These are phyloP conservation scores for Tethya wilhelma DNA, from an alignment of 37 sponge, comb jelly and placozoan species.

Conservation along the genomic window DNA sequence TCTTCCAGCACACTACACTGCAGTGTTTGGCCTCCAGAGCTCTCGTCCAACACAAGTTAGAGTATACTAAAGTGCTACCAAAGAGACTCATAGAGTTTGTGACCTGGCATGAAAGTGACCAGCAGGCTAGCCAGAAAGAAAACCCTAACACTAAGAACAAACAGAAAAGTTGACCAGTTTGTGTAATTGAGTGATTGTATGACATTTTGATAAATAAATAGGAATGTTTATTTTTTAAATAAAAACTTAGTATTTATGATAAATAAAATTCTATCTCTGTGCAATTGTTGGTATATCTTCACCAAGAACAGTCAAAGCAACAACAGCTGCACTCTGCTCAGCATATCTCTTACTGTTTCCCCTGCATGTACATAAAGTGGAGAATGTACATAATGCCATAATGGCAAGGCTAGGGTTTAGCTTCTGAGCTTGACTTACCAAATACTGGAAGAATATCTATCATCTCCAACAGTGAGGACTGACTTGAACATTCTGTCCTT, in stretches of 20 bases:
- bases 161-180: too few species aligned
- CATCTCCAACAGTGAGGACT: slow-evolving; percentile 43
- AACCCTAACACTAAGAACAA: neutral
- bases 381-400: too few species aligned
- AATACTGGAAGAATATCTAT: slow-evolving; percentile 72
- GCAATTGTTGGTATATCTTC: too few species aligned
- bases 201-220: too few species aligned
- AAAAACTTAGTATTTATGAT: too few species aligned
- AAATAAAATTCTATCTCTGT: too few species aligned
- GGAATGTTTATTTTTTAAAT: too few species aligned
- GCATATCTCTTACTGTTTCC: slow-evolving; percentile 77
- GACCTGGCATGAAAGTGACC: slow-evolving; percentile 57
- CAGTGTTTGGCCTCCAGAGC: slow-evolving; percentile 58
- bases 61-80: slow-evolving; percentile 46
- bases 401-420: too few species aligned
- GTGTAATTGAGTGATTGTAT: too few species aligned
- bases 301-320: slow-evolving; percentile 51
- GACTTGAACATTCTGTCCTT: slow-evolving; percentile 79
- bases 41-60: slow-evolving; percentile 20
- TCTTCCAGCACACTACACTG: slow-evolving; percentile 17
- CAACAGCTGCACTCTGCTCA: slow-evolving; percentile 85
- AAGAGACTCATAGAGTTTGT: slow-evolving; percentile 41
- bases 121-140: neutral
- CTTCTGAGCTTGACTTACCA: slow-evolving; percentile 53
- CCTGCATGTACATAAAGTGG: slow-evolving; percentile 60